Evolutionary conservation across 2,113 vertebrate genomes (phyloP), one percentile per base, ranked within the genome.

Genomic region (Leucopsar rothschildi): DNA sequence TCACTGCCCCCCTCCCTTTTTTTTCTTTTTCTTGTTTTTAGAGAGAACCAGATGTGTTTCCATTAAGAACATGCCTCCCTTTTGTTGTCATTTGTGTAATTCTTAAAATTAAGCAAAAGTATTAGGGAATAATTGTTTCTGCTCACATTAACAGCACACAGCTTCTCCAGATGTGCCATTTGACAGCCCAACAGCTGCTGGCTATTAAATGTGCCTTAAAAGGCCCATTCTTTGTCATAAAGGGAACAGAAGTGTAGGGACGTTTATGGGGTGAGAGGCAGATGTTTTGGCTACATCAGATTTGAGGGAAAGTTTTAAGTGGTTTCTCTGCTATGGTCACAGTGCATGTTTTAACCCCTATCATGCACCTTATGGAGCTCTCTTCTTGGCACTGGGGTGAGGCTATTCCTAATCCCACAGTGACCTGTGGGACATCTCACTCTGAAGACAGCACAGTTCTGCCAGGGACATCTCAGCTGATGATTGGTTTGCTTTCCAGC

Each of bases 201-300:
- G 76, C 96, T 91, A 96, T 98, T 97, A 97, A 92, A 89, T 44
- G 81, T 86, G 92, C 91, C 78, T 91, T 94, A 93, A 97, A 97
- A 97, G 79, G 47, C 82, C 55, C 49, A 89, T 96, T 96, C 90
- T 97, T 93, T 91, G 92, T 97, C 88, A 5, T 97, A 97, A 96
- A 97, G 94, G 92, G 87, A 96, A 90, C 94, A 96, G 88, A 96
- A 96, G 93, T 93, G 69, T 87, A 83, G 93, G 91, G 63, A 97
- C 11, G 25, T 98, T 97, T 97, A 98, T 96, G 87, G 93, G 95
- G 94, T 97, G 97, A 96, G 49, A 97, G 95, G 93, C 97, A 98
- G 97, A 98, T 97, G 96, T 97, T 97, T 96, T 90, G 59, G 70
- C 93, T 95, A 37, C 82, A 95, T 80, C 64, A 82, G 33, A 61